Percentiles rank a stretch among this genome's conserved stretches.
Evolutionary conservation across 2,797 vertebrate species (phyloP).

Genomic region (Manis pentadactyla): DNA sequence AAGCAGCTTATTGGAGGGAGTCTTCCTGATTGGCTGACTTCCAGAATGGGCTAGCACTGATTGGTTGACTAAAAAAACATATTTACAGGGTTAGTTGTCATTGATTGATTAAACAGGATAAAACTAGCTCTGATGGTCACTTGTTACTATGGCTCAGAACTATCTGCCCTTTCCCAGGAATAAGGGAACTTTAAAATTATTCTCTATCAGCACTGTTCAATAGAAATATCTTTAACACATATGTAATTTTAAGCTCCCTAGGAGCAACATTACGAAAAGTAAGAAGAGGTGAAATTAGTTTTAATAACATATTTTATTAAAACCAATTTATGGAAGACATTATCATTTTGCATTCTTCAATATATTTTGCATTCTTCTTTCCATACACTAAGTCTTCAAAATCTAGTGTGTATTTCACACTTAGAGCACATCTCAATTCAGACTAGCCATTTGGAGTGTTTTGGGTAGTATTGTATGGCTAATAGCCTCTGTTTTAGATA

Average conservation of each 20-base stretch:
- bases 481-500: background rate
- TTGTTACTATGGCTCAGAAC: background rate
- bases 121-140: background rate
- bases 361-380: background rate
- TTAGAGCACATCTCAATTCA: background rate
- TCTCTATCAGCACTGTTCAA: background rate
- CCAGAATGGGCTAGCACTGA: background rate
- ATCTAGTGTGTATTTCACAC: background rate
- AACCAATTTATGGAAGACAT: background rate
- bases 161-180: background rate
- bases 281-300: background rate
- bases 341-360: background rate
- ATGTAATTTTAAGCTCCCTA: background rate
- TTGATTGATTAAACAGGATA: background rate
- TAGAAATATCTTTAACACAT: background rate
- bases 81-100: background rate
- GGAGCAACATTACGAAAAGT: constrained; percentile 7
- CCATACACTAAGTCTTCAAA: background rate
- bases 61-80: background rate
- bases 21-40: background rate
- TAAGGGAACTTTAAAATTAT: background rate
- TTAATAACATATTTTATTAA: background rate
- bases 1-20: background rate
- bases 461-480: background rate
- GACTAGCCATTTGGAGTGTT: background rate